Conservation (phyloP, 2,888 invertebrate species). For the Andrena bucephala region DNA sequence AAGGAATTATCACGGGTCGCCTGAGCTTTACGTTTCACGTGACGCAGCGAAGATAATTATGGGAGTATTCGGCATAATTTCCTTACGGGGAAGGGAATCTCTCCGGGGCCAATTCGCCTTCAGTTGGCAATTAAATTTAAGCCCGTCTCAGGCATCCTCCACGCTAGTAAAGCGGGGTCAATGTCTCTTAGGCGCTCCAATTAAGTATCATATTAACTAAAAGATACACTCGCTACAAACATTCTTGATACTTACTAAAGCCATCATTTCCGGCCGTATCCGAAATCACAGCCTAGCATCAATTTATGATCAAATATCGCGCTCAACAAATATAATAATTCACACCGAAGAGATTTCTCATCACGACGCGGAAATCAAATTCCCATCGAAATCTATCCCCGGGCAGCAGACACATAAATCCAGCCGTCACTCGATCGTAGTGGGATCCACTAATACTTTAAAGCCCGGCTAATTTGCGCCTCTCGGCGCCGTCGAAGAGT, state of each 20-base stretch:
- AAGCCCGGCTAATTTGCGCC: constrained; percentile 15
- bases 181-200: too few relatives aligned
- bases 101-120: neutral
- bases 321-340: neutral
- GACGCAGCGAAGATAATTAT: neutral
- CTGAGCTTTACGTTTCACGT: neutral
- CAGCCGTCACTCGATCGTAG: neutral
- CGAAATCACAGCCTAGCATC: neutral
- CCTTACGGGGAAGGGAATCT: neutral
- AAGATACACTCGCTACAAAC: neutral
- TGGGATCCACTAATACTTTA: neutral
- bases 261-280: neutral
- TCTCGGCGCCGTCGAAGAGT: neutral
- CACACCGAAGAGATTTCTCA: neutral
- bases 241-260: neutral
- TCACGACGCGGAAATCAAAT: neutral
- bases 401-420: neutral
- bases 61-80: neutral
- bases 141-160: too few relatives aligned
- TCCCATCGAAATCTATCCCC: neutral
- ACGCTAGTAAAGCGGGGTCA: too few relatives aligned
- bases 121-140: neutral
- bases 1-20: neutral
- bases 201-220: neutral
- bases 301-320: neutral